phyloP scores from a whole-genome alignment of 37 sponge, comb jelly and placozoan genomes.

The Beroe forskalii region DNA sequence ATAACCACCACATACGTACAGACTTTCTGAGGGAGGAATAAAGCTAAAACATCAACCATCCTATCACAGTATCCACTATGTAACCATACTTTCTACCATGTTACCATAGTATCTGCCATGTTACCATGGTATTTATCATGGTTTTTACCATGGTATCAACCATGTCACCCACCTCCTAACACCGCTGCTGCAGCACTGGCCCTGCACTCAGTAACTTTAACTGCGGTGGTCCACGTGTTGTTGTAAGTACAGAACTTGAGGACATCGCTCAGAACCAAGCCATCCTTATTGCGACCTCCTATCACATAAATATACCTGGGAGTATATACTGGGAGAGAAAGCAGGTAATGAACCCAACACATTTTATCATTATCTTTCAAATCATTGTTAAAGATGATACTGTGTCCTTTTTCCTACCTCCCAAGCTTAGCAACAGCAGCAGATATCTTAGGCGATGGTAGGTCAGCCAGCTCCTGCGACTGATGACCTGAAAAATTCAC shows the following conservation, averaged over 20 bases:
- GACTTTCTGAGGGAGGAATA: background rate
- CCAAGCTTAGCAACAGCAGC: constrained; percentile 65
- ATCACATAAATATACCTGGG: constrained; percentile 38
- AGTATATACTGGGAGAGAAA: too few relatives aligned
- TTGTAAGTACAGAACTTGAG: constrained; percentile 60
- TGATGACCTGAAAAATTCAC: constrained; percentile 35
- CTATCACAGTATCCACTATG: background rate
- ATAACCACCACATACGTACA: constrained; percentile 61
- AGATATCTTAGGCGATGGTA: background rate
- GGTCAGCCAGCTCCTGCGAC: constrained; percentile 37
- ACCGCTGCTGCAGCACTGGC: constrained; percentile 37
- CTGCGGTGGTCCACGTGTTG: constrained; percentile 50
- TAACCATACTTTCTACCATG: background rate
- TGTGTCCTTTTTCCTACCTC: too few relatives aligned
- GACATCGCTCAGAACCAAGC: constrained; percentile 45
- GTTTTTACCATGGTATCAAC: too few relatives aligned
- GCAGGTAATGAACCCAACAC: too few relatives aligned
- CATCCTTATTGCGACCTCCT: constrained; percentile 24
- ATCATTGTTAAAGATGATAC: too few relatives aligned
- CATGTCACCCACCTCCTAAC: background rate
- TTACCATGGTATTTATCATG: background rate
- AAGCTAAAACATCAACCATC: background rate
- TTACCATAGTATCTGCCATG: background rate
- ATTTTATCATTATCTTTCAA: too few relatives aligned
- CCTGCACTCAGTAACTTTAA: constrained; percentile 38